Evolutionary conservation across 2,888 invertebrate species (phyloP), one percentile per base, ranked within the genome.

Genomic region (Phortica okadai): DNA sequence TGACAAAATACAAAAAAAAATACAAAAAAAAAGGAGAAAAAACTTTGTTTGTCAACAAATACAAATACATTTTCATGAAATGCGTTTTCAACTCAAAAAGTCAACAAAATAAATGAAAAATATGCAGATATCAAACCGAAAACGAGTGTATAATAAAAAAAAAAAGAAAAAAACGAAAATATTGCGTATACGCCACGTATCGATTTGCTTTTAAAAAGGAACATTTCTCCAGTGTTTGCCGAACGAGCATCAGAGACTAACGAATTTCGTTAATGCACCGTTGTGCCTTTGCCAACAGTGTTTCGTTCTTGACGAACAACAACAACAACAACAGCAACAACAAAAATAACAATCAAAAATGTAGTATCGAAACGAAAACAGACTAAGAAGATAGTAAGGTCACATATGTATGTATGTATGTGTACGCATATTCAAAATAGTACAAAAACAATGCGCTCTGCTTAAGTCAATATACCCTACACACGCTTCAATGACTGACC

Each of bases 231-330:
- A 54, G 62, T 76, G 76, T 54, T 72, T 73, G 64, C 72, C 50
- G 72, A 33, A 33, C 33, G 42, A 76, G 33, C 73, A 76, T 73
- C 73, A 67, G 73, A 76, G 76, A 73, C 73, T 64, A 76, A 76
- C 76, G 76, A 76, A 76, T 76, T 76, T 76, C 58, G 76, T 73
- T 76, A 76, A 76, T 76, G 73, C 76, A 76, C 76, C 76, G 76
- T 67, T 73, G 73, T 76, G 76, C 33, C 33, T 33, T 33, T 33
- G 33, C 33, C 33, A 33, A 33, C 33, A 0, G 21, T 21, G 21
- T 21, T 21, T 21, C 21, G 21, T 21, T 21, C 21, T 21, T 33
- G 33, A 33, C 33, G 33, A 33, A 33, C 33, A 33, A 33, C 33
- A 33, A 33, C 10, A 6, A 62, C 4, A 21, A 10, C 62, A 11